Evolutionary conservation across 1,140 invertebrate species (phyloP), one percentile per base, ranked within the genome.

Genomic region (Caenorhabditis brenneri): DNA sequence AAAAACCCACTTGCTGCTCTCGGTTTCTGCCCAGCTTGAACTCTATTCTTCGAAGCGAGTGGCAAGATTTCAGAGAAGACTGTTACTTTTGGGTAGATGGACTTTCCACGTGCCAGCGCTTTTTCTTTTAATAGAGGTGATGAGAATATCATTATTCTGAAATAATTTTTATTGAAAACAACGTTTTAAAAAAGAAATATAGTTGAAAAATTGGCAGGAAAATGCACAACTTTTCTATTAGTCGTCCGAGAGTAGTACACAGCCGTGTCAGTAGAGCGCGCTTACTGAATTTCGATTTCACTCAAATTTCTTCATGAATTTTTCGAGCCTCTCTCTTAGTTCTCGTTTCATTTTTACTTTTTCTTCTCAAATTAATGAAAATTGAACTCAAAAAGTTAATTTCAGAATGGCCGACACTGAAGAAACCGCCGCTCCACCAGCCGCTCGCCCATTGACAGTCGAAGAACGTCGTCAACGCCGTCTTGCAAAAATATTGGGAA

Each of bases 21-120:
- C 7, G 42, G 24, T 42, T 81, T 83, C 29, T 80, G 53, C 10
- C 39, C 33, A 1, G 49, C 53, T 27, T 74, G 65, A 74, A 83
- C 79, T 7, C 24, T 16, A 74, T 86, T 80, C 53, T 86, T 86
- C 53, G 69, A 79, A 7, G 74, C 78, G n/a, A 86, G 82, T 33
- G 85, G 85, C 19, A 86, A 24, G 51, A 86, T 83, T 81, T 86
- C 85, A 9, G 81, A 86, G 46, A 86, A 86, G 1, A 81, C 79
- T 22, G 55, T 39, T 19, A 80, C 55, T 65, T 86, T 86, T 36
- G 85, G 85, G 48, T 84, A 86, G 24, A 86, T 48, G 6, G 78
- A 60, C 31, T 48, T 48, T 19, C 80, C 81, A 39, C 60, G 36
- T 16, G 85, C 85, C 46, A 86, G 78, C 42, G 85, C 85, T 55